Base-by-base conservation (phyloP, 2,888 invertebrate genomes). In the Drosophila silvestris region DNA sequence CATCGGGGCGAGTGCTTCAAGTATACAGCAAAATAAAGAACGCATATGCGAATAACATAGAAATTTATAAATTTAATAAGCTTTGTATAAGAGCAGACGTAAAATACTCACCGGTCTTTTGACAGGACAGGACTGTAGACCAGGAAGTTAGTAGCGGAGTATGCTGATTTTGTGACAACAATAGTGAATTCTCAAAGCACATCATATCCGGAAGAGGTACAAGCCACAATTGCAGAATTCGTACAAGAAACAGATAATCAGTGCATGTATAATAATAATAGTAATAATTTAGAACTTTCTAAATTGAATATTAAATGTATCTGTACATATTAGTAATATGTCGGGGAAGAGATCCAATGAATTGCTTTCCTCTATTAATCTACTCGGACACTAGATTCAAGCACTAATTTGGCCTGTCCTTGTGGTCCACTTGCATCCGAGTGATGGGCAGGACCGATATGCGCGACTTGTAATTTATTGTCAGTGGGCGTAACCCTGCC, bases 391-490 rank as follows among this genome's bases (percentile, higher is more conserved):
- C 28, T 44, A 22, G 64, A 37, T 53, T 35, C 44, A 37, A 41
- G 19, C 52, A 41, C 53, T 51, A 57, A 69, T 47, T 60, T 52
- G 77, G 56, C 16, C 60, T 39, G 51, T 44, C 56, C 33, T 68
- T 76, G 57, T 53, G 60, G 33, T 52, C 70, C 39, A 28, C 56
- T 58, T 47, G 70, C 44, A 50, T 57, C 70, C 39, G 28, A 41
- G 52, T 52, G 47, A 62, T 74, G 69, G 72, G 75, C 30, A 5
- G 39, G 30, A 16, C 14, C 76, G 77, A 81, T 56, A 58, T 52
- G 70, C 39, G 79, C 68, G 68, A 77, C 60, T 68, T 60, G 51
- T 65, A 80, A 88, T 87, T 80, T 85, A 85, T 85, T 74, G 78
- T 79, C 74, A 63, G 57, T 65, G 78, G 85, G 85, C 85, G 85